phyloP scores from a whole-genome alignment of 2,888 invertebrate genomes.

The Chrysolina haemoptera region DNA sequence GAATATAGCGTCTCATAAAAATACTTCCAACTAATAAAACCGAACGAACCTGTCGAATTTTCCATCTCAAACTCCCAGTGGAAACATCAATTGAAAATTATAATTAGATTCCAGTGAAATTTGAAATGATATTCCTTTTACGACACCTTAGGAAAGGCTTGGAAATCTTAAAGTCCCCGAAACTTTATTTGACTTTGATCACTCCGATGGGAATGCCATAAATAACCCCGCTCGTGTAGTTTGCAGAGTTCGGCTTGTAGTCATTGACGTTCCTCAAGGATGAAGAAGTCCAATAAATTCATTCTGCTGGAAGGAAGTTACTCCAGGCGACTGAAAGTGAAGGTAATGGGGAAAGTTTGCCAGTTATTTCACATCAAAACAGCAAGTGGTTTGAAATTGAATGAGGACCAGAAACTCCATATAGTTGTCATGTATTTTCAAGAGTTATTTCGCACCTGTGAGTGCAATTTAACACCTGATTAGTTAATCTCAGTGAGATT shows the following conservation, averaged over 20 bases:
- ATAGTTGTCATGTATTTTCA: neutral
- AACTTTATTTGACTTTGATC: conserved; percentile 58
- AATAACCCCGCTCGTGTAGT: conserved; percentile 52
- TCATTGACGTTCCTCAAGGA: conserved; percentile 20
- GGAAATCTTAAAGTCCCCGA: conserved; percentile 53
- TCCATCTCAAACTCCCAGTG: conserved; percentile 51
- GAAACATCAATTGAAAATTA: conserved; percentile 60
- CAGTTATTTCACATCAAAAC: conserved; percentile 6
- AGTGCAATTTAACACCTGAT: no score
- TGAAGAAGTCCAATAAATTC: conserved; percentile 20
- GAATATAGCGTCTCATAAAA: neutral
- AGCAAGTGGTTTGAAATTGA: neutral
- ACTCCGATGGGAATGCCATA: conserved; percentile 57
- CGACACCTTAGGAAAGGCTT: conserved; percentile 4
- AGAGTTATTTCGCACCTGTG: no score
- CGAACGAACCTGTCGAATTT: neutral
- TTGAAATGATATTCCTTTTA: conserved; percentile 19
- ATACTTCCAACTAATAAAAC: neutral
- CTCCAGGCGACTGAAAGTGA: conserved; percentile 2
- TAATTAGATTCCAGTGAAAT: conserved; percentile 59
- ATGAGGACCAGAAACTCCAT: no score
- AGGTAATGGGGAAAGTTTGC: conserved; percentile 10
- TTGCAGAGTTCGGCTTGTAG: conserved; percentile 12
- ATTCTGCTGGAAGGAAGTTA: conserved; percentile 11
- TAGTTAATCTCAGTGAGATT: no score